These are phyloP conservation scores for Schmidtea mediterranea DNA, from an alignment of 1,140 invertebrate genomes.

Conservation along the genomic window DNA sequence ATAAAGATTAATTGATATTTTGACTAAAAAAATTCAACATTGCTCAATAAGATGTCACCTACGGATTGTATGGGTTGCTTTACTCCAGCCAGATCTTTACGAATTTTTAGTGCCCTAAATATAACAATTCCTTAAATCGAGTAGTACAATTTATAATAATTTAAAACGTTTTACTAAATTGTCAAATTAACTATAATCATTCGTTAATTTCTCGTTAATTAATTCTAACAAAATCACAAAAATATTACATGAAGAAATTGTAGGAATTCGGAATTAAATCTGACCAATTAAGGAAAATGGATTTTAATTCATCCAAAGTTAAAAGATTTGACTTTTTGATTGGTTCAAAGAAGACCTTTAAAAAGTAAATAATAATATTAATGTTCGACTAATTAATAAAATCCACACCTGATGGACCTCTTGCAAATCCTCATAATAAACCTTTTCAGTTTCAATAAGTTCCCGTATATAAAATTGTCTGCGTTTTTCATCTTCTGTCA, in stretches of 20 bases:
- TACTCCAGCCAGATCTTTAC: constrained; percentile 36
- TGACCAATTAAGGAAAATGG: constrained; percentile 53
- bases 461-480: background rate
- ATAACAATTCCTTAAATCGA: too few relatives aligned
- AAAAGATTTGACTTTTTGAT: constrained; percentile 36
- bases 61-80: constrained; percentile 37
- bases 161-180: too few relatives aligned
- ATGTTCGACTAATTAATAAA: too few relatives aligned
- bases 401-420: background rate
- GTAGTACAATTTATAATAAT: constrained; percentile 7
- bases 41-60: constrained; percentile 47
- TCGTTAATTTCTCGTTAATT: too few relatives aligned
- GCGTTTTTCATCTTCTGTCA: background rate
- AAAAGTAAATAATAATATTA: background rate
- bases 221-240: too few relatives aligned
- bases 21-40: constrained; percentile 26
- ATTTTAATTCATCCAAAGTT: constrained; percentile 36
- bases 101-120: constrained; percentile 37
- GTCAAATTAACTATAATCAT: too few relatives aligned
- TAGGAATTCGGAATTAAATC: constrained; percentile 47
- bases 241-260: constrained; percentile 31
- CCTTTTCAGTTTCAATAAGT: background rate
- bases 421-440: background rate
- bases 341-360: constrained; percentile 41
- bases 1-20: constrained; percentile 11